Percentiles rank a stretch among this genome's conserved stretches.
Conservation (phyloP, 2,113 vertebrate genomes). For the Cebus imitator region DNA sequence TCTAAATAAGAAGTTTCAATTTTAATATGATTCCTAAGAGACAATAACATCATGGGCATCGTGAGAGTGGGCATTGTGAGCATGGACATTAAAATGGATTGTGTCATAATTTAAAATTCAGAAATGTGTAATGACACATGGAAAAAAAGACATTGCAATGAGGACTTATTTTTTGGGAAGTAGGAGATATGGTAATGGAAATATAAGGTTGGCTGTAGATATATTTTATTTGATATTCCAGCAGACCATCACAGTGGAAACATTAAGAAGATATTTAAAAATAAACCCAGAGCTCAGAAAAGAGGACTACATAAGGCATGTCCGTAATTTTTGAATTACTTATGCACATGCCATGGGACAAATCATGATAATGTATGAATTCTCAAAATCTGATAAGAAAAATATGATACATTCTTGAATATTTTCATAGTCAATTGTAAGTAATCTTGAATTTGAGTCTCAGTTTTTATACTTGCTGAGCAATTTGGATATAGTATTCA, state of each 20-base stretch:
- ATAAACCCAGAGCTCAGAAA: neutral
- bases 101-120: neutral
- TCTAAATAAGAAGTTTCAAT: neutral
- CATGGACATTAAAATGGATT: neutral
- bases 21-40: neutral
- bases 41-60: neutral
- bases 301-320: fast-evolving
- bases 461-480: neutral
- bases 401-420: neutral
- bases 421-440: neutral
- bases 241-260: neutral
- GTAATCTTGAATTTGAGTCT: too few species aligned
- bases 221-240: neutral
- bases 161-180: neutral
- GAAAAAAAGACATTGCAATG: neutral
- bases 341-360: fast-evolving
- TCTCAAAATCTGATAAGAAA: neutral
- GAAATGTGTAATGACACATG: neutral
- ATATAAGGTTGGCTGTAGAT: neutral
- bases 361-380: neutral
- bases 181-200: neutral
- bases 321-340: neutral
- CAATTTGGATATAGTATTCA: neutral
- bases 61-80: neutral
- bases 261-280: neutral